Conservation (phyloP, 2,797 vertebrate genomes). For the Eutrigla gurnardus region DNA sequence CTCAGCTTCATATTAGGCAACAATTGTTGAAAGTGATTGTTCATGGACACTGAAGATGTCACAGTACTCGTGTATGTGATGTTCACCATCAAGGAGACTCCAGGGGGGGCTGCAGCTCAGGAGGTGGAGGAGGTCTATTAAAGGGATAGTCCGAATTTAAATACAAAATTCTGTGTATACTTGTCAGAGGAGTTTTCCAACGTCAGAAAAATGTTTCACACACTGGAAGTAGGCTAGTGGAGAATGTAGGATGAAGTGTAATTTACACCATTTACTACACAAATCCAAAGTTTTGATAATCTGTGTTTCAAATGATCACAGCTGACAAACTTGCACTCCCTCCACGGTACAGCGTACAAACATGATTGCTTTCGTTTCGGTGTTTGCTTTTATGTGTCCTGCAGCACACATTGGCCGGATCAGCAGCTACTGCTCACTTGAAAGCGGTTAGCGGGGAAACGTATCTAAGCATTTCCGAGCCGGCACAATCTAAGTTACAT, state of each 20-base stretch:
- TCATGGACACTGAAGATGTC: constrained; percentile 15
- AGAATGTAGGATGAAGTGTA: neutral
- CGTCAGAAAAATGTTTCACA: neutral
- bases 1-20: constrained; percentile 1
- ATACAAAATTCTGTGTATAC: neutral
- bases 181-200: neutral
- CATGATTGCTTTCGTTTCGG: neutral
- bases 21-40: neutral
- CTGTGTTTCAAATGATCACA: neutral
- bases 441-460: constrained; percentile 12
- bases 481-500: constrained; percentile 25
- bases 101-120: neutral
- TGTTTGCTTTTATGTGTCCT: constrained; percentile 20
- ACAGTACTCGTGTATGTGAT: constrained; percentile 17
- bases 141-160: neutral
- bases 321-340: neutral
- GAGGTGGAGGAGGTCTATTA: neutral
- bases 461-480: constrained; percentile 17
- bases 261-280: neutral
- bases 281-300: neutral
- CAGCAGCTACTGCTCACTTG: constrained; percentile 12
- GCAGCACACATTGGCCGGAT: neutral
- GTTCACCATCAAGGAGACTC: constrained; percentile 25
- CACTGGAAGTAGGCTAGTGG: neutral
- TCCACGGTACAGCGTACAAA: neutral